These are phyloP conservation scores for Myotis lucifugus DNA, from an alignment of 2,113 vertebrate species.

Conservation along the genomic window DNA sequence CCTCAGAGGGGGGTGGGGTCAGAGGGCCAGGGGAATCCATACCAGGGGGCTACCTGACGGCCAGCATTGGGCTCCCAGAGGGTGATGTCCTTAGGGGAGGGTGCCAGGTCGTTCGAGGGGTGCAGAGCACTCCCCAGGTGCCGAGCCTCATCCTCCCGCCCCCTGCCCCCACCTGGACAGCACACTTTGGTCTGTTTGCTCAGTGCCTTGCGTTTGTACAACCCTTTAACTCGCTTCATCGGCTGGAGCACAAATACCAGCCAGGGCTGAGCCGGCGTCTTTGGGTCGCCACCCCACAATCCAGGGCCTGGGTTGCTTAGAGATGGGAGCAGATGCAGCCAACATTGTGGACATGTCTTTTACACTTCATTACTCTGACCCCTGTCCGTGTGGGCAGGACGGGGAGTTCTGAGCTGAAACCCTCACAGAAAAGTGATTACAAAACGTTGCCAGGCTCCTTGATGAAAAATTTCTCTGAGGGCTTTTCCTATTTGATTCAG, in stretches of 20 bases:
- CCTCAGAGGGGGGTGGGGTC: background rate
- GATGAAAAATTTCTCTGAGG: background rate
- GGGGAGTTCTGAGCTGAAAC: slow-evolving; percentile 58
- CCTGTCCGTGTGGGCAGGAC: slow-evolving; percentile 62
- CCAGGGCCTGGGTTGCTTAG: slow-evolving; percentile 76
- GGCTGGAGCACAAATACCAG: slow-evolving; percentile 30
- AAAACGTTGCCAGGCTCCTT: slow-evolving; percentile 23
- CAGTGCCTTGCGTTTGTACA: background rate
- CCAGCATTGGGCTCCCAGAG: background rate
- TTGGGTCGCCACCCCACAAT: slow-evolving; percentile 29
- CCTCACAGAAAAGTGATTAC: slow-evolving; percentile 40
- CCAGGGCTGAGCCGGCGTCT: background rate
- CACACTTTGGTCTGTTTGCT: slow-evolving; percentile 33
- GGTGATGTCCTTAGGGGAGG: background rate
- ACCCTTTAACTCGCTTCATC: slow-evolving; percentile 43
- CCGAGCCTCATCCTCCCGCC: background rate
- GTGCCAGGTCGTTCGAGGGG: background rate
- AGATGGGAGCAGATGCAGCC: slow-evolving; percentile 74
- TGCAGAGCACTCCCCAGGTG: background rate
- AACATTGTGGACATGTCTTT: slow-evolving; percentile 73
- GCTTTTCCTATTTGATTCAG: slow-evolving; percentile 12
- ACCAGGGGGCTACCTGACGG: background rate
- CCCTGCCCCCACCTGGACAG: slow-evolving; percentile 32
- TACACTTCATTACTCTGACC: slow-evolving; percentile 81
- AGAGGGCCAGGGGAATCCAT: no score